Base-by-base conservation (phyloP, 2,888 invertebrate genomes). In the Drosophila silvestris region DNA sequence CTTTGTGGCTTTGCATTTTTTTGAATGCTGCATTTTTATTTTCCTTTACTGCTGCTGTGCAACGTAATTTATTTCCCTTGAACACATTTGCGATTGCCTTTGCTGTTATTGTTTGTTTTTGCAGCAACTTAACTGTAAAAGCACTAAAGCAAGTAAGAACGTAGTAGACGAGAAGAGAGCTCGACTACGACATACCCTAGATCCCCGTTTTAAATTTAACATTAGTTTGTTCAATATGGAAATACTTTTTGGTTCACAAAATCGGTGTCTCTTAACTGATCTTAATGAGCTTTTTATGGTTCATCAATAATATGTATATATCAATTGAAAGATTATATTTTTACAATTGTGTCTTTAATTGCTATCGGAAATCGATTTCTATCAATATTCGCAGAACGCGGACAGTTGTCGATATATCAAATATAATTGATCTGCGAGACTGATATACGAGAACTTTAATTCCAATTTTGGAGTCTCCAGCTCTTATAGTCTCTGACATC, bases 1-100 rank as follows among this genome's bases (percentile, higher is more conserved):
- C 85, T 82, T 74, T 81, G 79, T 80, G 65, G 77, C 50, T 19
- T 44, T 69, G 65, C 68, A 32, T 69, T 70, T 70, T 60, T 65
- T 73, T 57, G 10, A 53, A 47, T 47, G 9, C 22, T 47, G 47
- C 26, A 47, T 41, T 77, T 73, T 77, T 67, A 44, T 61, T 70
- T 63, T 9, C 2, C 28, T 51, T 70, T 72, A 44, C 62, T 68
- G 66, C 39, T 52, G 41, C 41, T 83, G 79, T 69, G 79, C 54
- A 82, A 81, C 84, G 85, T 90, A 86, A 88, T 90, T 88, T 90
- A 90, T 88, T 88, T 90, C 89, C 78, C 90, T 90, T 89, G 89
- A 88, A 86, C 80, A 83, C 86, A 82, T 88, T 86, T 82, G 76
- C 65, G 72, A 77, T 74, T 85, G 69, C 57, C 51, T 60, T 77